phyloP scores from a whole-genome alignment of 2,113 vertebrate species.

The Tinamus guttatus region DNA sequence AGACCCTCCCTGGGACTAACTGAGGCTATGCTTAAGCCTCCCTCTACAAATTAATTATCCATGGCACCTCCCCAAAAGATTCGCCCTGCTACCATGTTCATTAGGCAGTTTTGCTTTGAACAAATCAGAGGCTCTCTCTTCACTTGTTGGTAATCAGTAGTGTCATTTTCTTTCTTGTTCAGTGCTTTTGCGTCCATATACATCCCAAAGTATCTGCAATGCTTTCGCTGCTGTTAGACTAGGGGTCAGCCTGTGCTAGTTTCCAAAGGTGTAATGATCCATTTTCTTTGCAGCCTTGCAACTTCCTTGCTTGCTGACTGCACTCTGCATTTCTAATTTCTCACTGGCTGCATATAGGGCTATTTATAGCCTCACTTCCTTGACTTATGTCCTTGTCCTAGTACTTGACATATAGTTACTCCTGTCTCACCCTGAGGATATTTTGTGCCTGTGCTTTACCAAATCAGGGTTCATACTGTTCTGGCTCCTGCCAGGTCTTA shows the following conservation, averaged over 20 bases:
- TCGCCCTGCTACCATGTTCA: neutral
- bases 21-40: neutral
- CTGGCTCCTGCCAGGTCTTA: neutral
- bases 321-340: neutral
- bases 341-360: neutral
- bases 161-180: neutral
- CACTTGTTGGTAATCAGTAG: neutral
- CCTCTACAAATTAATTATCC: neutral
- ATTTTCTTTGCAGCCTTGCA: constrained; percentile 28
- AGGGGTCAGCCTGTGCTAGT: neutral
- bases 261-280: neutral
- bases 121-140: neutral
- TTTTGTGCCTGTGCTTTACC: neutral
- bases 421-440: neutral
- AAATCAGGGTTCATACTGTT: neutral
- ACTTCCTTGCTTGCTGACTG: constrained; percentile 45
- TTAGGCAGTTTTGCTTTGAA: neutral
- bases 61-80: neutral
- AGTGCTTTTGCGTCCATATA: neutral
- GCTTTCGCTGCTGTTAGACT: neutral
- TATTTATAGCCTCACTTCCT: constrained; percentile 47
- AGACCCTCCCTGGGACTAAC: neutral
- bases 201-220: neutral
- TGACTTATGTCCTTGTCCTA: neutral
- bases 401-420: constrained; percentile 16